phyloP scores from a whole-genome alignment of 1,140 invertebrate genomes.

The Scaptomyza hsui region DNA sequence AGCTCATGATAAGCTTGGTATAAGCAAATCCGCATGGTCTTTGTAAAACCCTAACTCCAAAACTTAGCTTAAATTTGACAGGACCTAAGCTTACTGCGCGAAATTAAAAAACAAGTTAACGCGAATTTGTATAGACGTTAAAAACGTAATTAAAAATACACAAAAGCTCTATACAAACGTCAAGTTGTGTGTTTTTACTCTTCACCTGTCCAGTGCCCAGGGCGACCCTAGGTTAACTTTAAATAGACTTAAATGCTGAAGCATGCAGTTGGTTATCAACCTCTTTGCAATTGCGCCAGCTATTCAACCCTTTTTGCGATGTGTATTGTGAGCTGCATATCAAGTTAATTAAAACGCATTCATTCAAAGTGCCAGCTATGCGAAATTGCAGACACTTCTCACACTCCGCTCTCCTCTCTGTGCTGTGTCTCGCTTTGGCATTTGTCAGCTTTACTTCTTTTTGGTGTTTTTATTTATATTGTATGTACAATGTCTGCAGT shows the following conservation, averaged over 20 bases:
- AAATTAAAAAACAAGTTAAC: constrained; percentile 1
- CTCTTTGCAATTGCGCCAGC: constrained; percentile 20
- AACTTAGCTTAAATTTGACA: background rate
- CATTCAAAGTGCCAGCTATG: constrained; percentile 51
- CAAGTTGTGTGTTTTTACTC: background rate
- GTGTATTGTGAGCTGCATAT: constrained; percentile 41
- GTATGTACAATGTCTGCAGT: too few relatives aligned
- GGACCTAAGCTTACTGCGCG: background rate
- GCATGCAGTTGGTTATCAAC: constrained; percentile 17
- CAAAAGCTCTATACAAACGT: constrained; percentile 4
- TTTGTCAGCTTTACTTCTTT: constrained; percentile 9
- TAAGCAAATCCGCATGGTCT: too few relatives aligned
- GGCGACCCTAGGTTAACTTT: background rate
- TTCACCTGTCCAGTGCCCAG: constrained; percentile 3
- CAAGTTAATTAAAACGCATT: constrained; percentile 57
- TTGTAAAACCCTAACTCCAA: background rate
- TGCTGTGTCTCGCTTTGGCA: background rate
- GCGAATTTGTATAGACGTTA: constrained; percentile 7
- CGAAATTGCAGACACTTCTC: constrained; percentile 48
- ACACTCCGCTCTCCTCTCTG: background rate
- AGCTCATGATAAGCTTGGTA: too few relatives aligned
- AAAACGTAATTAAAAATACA: constrained; percentile 19
- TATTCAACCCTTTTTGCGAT: constrained; percentile 30
- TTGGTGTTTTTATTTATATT: constrained; percentile 1
- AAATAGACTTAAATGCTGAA: constrained; percentile 15